Percentiles rank a stretch among this genome's conserved stretches.
These are phyloP conservation scores for Oxyura jamaicensis DNA, from an alignment of 2,113 vertebrate genomes.

Conservation along the genomic window DNA sequence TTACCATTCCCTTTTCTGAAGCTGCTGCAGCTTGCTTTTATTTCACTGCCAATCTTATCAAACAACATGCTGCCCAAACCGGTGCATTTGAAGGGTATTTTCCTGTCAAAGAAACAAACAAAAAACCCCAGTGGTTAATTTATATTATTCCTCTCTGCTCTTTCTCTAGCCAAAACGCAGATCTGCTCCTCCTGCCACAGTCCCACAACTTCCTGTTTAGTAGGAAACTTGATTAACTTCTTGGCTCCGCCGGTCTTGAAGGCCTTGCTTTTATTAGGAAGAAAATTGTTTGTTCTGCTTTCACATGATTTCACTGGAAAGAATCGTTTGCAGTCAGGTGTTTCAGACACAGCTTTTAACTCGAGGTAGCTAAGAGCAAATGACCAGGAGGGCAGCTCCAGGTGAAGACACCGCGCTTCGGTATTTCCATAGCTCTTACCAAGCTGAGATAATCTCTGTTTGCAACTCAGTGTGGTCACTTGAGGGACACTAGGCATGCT, in stretches of 20 bases:
- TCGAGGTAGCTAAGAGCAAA: neutral
- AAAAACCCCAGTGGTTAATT: neutral
- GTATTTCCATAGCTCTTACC: neutral
- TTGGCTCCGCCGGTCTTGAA: slow-evolving; percentile 20
- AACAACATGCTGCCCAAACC: neutral
- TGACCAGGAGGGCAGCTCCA: neutral
- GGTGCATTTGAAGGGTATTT: slow-evolving; percentile 31
- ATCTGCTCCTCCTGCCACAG: slow-evolving; percentile 12
- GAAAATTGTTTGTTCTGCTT: slow-evolving; percentile 53
- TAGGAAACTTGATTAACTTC: slow-evolving; percentile 65
- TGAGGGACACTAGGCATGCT: neutral
- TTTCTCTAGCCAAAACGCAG: slow-evolving; percentile 36
- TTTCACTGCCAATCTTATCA: neutral
- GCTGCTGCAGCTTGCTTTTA: neutral
- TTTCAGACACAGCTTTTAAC: neutral
- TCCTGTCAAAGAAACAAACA: slow-evolving; percentile 23
- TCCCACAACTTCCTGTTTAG: slow-evolving; percentile 63
- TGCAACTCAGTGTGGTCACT: neutral
- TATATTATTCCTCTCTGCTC: slow-evolving; percentile 4
- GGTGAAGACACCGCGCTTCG: fast-evolving
- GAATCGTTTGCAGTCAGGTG: slow-evolving; percentile 54
- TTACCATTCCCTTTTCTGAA: neutral
- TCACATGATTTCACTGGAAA: neutral
- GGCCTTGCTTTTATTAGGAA: slow-evolving; percentile 61
- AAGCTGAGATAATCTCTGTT: neutral